Evolutionary conservation across 2,888 invertebrate genomes (phyloP), one percentile per base, ranked within the genome.

Genomic region (Lumbricus terrestris): DNA sequence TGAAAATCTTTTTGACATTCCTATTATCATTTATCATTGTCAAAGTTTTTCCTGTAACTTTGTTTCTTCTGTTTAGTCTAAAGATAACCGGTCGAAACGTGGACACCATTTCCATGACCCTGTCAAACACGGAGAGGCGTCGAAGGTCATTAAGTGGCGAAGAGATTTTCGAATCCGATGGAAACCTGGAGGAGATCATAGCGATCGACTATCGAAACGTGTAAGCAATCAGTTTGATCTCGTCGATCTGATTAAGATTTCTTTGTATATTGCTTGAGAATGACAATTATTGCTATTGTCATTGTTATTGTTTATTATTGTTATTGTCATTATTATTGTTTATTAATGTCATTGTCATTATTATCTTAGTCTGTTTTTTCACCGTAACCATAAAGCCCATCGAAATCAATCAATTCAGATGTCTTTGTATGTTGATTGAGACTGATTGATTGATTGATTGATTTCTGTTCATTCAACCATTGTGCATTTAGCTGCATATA

Each of bases 181-280:
- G 54, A 33, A 89, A 89, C n/a, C 16, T 89, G 35, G 89, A 54
- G n/a, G 89, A 89, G 42, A 88, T 40, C 42, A 88, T 88, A 20
- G 47, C 47, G 16, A 40, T 88, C 35, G 47, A 42, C 20, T 42
- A 42, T 33, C 40, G 40, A 18, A 88, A 42, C 15, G 33, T 37
- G 88, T 42, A 42, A 33, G 47, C 18, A 15, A 88, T 88, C 69
- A 8, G 3, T 54, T n/a, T n/a, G n/a, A n/a, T n/a, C n/a, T n/a
- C n/a, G n/a, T n/a, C n/a, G n/a, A n/a, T n/a, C n/a, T 13, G 23
- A 23, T 47, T 18, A 11, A 47, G 29, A 42, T 42, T 16, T 42
- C 42, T 42, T 42, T 13, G 42, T 42, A 16, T 42, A 42, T 42
- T 42, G 20, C 18, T 47, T 47, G 88, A 69, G 6, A 69, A 29